phyloP scores from a whole-genome alignment of 2,797 vertebrate genomes.

The Cirrhinus mrigala region DNA sequence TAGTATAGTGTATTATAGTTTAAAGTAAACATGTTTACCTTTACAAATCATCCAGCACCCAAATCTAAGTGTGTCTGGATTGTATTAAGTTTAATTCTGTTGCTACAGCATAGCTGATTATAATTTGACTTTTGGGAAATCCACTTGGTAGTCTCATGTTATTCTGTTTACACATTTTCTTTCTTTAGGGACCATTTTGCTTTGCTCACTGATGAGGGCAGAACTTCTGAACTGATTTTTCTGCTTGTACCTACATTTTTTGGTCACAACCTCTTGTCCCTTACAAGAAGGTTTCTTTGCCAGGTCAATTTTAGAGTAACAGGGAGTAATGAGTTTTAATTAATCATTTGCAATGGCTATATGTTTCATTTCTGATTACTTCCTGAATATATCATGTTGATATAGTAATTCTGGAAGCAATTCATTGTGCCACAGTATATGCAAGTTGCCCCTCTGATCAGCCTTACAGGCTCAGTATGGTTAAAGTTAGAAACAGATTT shows the following conservation, averaged over 20 bases:
- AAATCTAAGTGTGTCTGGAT: background rate
- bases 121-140: slow-evolving; percentile 37
- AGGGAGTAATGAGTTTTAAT: background rate
- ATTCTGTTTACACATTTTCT: slow-evolving; percentile 33
- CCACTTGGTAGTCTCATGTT: background rate
- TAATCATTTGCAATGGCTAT: background rate
- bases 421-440: slow-evolving; percentile 1
- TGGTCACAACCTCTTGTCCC: background rate
- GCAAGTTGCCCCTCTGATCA: background rate
- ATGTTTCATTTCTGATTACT: slow-evolving; percentile 4
- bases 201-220: slow-evolving; percentile 2
- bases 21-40: background rate
- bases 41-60: background rate
- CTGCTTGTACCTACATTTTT: background rate
- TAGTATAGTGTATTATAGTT: background rate
- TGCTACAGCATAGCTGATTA: slow-evolving; percentile 14
- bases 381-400: slow-evolving; percentile 33
- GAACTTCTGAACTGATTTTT: slow-evolving; percentile 12
- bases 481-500: slow-evolving; percentile 1
- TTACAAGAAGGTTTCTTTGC: slow-evolving; percentile 1
- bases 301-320: slow-evolving; percentile 9
- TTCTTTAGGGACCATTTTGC: slow-evolving; percentile 6
- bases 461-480: slow-evolving; percentile 18
- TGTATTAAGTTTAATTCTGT: background rate
- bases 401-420: slow-evolving; percentile 13